phyloP scores from a whole-genome alignment of 2,797 vertebrate species.

The Chromis chromis region DNA sequence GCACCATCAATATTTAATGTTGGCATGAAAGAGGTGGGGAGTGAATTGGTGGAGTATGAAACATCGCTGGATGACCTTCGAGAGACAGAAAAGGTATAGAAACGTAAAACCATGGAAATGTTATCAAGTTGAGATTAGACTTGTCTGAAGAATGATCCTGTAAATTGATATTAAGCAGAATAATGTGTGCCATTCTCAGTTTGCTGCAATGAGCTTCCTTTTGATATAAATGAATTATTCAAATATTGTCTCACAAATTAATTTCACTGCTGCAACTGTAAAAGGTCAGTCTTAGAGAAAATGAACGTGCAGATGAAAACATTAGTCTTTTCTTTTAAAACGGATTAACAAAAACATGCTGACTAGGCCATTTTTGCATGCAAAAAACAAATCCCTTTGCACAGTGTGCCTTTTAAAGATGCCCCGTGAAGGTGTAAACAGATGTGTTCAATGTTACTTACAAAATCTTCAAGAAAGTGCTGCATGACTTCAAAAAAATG shows the following conservation, averaged over 20 bases:
- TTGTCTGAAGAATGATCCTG: not conserved
- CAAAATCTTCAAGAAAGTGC: not conserved
- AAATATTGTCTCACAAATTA: not conserved
- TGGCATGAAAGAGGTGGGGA: conserved; percentile 47
- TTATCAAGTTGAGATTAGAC: not conserved
- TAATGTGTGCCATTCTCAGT: conserved; percentile 1
- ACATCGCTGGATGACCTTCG: not conserved
- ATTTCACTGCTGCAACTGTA: not conserved
- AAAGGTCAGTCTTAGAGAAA: not conserved
- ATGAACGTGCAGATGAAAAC: not conserved
- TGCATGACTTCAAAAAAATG: conserved; percentile 20
- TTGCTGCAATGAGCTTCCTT: not conserved
- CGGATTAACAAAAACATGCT: not conserved
- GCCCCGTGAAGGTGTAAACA: not conserved
- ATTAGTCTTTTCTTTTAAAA: too few species aligned
- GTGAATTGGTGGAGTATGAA: conserved; percentile 17
- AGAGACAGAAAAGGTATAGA: conserved; percentile 1
- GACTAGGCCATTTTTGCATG: too few species aligned
- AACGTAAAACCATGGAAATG: not conserved
- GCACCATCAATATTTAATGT: conserved; percentile 76
- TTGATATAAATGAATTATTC: not conserved
- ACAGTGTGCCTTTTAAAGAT: not conserved
- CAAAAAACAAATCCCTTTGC: not conserved
- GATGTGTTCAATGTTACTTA: not conserved
- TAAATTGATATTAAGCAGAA: not conserved